These are phyloP conservation scores for Sebastes vulpes DNA, from an alignment of 2,797 vertebrate genomes.

Conservation along the genomic window DNA sequence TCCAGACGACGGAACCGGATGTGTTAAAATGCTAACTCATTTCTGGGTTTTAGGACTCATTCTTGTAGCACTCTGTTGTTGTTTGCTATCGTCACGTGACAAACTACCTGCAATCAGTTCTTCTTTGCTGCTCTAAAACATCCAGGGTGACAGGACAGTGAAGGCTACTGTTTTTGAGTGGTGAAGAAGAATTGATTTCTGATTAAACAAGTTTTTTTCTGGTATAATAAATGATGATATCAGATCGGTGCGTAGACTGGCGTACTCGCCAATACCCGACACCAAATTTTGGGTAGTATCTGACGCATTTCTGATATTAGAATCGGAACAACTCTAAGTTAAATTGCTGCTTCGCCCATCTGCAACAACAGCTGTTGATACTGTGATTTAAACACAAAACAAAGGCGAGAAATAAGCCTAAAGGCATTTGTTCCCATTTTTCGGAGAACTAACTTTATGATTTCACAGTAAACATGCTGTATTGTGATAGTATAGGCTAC, in stretches of 20 bases:
- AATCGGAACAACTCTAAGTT: conserved; percentile 11
- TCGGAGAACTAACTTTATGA: conserved; percentile 12
- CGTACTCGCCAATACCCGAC: neutral
- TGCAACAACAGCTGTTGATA: conserved; percentile 75
- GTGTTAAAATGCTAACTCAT: too few species aligned
- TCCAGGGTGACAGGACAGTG: too few species aligned
- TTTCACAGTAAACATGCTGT: conserved; percentile 19
- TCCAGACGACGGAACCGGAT: accelerated
- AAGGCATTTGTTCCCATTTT: conserved; percentile 29
- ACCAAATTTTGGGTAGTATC: neutral
- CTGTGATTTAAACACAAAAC: conserved; percentile 32
- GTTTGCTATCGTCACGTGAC: too few species aligned
- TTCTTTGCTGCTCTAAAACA: too few species aligned
- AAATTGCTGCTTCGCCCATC: conserved; percentile 69
- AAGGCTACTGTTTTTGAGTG: too few species aligned
- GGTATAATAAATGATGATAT: too few species aligned
- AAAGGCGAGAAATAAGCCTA: conserved; percentile 9
- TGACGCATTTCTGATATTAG: neutral
- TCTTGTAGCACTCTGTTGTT: too few species aligned
- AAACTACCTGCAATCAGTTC: too few species aligned
- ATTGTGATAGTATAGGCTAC: neutral
- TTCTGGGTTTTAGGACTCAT: too few species aligned
- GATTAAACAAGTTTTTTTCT: too few species aligned
- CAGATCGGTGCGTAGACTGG: too few species aligned
- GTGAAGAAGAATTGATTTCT: too few species aligned